Percentiles rank a stretch among this genome's conserved stretches.
Evolutionary conservation across 92 coral and sea anemone species (phyloP).

Genomic region (Meandrina meandrites): DNA sequence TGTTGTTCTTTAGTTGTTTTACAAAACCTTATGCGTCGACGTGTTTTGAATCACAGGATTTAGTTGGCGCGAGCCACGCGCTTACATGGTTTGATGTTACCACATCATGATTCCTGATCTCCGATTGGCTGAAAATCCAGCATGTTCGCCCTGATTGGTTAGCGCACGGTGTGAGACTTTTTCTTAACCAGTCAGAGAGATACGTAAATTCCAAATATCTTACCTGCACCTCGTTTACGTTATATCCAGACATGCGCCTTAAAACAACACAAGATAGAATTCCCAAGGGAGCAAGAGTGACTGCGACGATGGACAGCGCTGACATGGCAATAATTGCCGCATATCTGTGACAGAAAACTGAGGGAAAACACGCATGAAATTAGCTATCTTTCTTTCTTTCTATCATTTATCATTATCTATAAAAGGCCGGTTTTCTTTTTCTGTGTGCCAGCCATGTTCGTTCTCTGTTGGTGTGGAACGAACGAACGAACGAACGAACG

Average conservation of each 20-base stretch:
- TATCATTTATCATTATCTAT: not conserved
- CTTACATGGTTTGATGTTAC: too few relatives aligned
- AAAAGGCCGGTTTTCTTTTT: too few relatives aligned
- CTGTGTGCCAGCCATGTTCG: too few relatives aligned
- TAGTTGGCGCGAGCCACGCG: too few relatives aligned
- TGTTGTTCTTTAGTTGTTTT: too few relatives aligned
- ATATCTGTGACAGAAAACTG: slow-evolving; percentile 51
- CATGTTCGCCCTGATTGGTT: too few relatives aligned
- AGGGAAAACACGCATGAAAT: not conserved
- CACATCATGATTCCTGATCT: not conserved
- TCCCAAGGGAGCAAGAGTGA: slow-evolving; percentile 47
- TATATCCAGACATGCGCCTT: slow-evolving; percentile 3
- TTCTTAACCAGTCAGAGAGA: not conserved
- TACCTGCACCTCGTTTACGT: slow-evolving; percentile 22
- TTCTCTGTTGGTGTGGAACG: too few relatives aligned
- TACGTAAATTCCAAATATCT: not conserved
- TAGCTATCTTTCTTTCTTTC: not conserved
- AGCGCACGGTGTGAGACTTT: too few relatives aligned
- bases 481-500: too few relatives aligned
- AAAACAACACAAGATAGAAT: slow-evolving; percentile 12
- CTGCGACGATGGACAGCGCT: slow-evolving; percentile 31
- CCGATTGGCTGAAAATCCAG: not conserved
- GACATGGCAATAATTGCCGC: slow-evolving; percentile 50
- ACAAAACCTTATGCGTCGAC: too few relatives aligned
- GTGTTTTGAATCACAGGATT: too few relatives aligned